Base-by-base conservation (phyloP, 1,140 invertebrate genomes). In the Papilio machaon region DNA sequence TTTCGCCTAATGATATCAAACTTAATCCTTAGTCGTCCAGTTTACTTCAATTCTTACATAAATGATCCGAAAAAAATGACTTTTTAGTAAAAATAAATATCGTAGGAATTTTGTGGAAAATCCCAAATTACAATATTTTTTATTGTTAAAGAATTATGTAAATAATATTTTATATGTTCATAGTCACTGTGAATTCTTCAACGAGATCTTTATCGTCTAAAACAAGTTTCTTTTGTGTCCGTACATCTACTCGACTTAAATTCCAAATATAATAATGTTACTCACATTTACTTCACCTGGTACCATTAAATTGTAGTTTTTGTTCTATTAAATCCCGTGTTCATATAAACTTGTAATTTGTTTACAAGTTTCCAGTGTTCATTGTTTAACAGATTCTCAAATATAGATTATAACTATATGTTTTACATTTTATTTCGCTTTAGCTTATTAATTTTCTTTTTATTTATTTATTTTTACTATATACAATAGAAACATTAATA, bases 211-310 rank as follows among this genome's bases (percentile, higher is more conserved):
- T 77, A 77, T 77, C 75, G 58, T 77, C 52, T 4, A 58, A 77
- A 77, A 77, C 75, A n/a, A 77, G 75, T 77, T 77, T 77, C 64
- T 70, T 70, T 70, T 70, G 52, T 54, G 75, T 49, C 52, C 75
- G 52, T 77, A 54, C 75, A 77, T 52, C 75, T 77, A 77, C 75
- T 77, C 52, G 38, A 46, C 77, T 60, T 73, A 75, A 83, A 83
- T 79, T 47, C 46, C n/a, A 23, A 49, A 30, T 52, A 70, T 70
- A 70, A 64, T 30, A 23, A 70, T 70, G 64, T 70, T 70, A 70
- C 23, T 30, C 23, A 60, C 11, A 13, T 64, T 64, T 11, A 70
- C 23, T 5, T 64, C 60, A 64, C 13, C 23, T 64, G 60, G 60
- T 30, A 64, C 19, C 23, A 64, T 64, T 64, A 64, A 5, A 58